phyloP scores from a whole-genome alignment of 2,888 invertebrate genomes.

The Hylaea fasciaria region DNA sequence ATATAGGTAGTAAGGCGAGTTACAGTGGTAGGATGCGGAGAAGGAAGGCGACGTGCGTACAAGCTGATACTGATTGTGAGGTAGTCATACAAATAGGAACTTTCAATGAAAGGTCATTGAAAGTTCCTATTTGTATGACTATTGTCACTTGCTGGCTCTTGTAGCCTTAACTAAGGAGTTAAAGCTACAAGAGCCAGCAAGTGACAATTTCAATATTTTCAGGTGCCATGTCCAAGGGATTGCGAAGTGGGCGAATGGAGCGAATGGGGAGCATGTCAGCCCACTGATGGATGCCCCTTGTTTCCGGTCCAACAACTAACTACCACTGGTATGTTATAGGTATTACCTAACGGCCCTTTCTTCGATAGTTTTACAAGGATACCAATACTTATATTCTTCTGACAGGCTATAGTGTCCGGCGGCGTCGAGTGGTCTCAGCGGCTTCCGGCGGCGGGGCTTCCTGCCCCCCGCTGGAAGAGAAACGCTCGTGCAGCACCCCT shows the following conservation, averaged over 20 bases:
- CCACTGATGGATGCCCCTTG: constrained; percentile 80
- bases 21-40: constrained; percentile 86
- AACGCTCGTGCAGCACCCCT: constrained; percentile 81
- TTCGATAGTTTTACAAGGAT: too few species aligned
- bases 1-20: constrained; percentile 50
- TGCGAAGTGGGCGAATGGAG: constrained; percentile 86
- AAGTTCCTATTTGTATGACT: too few species aligned
- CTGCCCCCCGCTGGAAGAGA: constrained; percentile 82
- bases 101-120: too few species aligned
- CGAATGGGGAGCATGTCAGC: constrained; percentile 86
- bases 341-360: too few species aligned
- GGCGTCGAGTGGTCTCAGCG: constrained; percentile 76
- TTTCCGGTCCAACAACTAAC: constrained; percentile 80
- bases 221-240: constrained; percentile 86
- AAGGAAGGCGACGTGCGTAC: constrained; percentile 83
- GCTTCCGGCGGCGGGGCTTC: constrained; percentile 81
- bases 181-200: too few species aligned
- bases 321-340: constrained; percentile 65
- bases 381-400: not conserved
- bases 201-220: constrained; percentile 19
- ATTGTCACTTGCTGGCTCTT: not conserved
- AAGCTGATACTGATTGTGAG: too few species aligned
- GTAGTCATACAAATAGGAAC: too few species aligned
- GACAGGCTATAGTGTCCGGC: constrained; percentile 78
- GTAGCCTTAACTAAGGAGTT: too few species aligned